Conservation (phyloP, 2,888 invertebrate species). For the Electrophaes corylata region DNA sequence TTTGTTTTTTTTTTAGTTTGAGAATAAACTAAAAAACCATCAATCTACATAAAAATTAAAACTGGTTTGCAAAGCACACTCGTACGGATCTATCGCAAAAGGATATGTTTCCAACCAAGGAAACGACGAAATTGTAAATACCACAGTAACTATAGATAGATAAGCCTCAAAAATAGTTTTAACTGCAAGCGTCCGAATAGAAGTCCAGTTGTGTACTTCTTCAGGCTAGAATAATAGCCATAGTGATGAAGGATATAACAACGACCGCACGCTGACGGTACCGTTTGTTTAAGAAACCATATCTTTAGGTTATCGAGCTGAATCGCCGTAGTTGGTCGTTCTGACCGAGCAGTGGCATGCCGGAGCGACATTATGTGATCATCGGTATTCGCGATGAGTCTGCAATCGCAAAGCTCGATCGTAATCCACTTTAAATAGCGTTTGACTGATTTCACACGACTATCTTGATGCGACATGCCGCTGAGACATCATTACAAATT, state of each 20-base stretch:
- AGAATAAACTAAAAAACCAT: too few relatives aligned
- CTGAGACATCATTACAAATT: neutral
- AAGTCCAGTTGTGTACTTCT: too few relatives aligned
- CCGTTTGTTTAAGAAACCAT: neutral
- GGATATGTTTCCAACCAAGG: too few relatives aligned
- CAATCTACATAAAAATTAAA: too few relatives aligned
- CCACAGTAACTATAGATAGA: too few relatives aligned
- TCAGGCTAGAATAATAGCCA: too few relatives aligned
- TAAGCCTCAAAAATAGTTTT: too few relatives aligned
- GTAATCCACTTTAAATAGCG: conserved; percentile 45
- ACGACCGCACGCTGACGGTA: neutral
- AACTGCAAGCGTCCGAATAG: too few relatives aligned
- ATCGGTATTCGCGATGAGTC: conserved; percentile 38
- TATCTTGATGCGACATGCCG: neutral
- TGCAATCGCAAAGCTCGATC: conserved; percentile 27
- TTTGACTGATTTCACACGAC: conserved; percentile 6
- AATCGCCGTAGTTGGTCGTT: conserved; percentile 11
- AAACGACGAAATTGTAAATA: too few relatives aligned
- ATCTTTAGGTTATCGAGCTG: neutral
- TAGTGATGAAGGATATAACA: neutral
- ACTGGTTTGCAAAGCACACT: too few relatives aligned
- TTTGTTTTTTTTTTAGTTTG: too few relatives aligned
- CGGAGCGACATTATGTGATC: conserved; percentile 40
- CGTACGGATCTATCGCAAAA: too few relatives aligned
- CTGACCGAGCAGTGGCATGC: conserved; percentile 31